Evolutionary conservation across 2,888 invertebrate species (phyloP).

Genomic region (Troglohyphantes excavatus): DNA sequence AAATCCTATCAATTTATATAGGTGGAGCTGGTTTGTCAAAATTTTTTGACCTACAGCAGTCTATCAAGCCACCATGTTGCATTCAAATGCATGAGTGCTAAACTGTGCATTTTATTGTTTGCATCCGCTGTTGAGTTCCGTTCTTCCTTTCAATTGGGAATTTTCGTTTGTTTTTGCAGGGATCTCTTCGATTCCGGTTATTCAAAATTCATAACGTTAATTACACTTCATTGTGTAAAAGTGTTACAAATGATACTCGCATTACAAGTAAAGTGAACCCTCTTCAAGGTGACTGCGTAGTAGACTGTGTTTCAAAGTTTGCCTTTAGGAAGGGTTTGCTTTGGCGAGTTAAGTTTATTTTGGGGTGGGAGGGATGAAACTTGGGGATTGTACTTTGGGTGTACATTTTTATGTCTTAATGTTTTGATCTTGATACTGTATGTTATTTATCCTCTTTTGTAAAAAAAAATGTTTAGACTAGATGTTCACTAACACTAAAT

Average conservation of each 20-base stretch:
- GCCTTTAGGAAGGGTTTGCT: not conserved
- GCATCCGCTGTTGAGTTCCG: constrained; percentile 6
- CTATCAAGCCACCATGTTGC: constrained; percentile 39
- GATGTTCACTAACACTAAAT: constrained; percentile 22
- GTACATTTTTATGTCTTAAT: constrained; percentile 16
- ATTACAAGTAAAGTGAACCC: constrained; percentile 32
- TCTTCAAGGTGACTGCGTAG: not conserved
- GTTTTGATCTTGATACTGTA: constrained; percentile 9
- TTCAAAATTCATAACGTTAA: not conserved
- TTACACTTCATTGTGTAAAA: constrained; percentile 53
- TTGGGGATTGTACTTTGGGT: not conserved
- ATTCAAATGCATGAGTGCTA: not conserved
- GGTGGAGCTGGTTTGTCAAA: not conserved
- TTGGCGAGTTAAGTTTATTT: not conserved
- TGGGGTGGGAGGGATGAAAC: not conserved
- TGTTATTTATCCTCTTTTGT: not conserved
- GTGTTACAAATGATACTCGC: constrained; percentile 19
- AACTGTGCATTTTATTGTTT: constrained; percentile 10
- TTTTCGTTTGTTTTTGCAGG: constrained; percentile 3
- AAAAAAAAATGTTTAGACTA: not conserved
- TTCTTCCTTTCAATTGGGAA: constrained; percentile 1
- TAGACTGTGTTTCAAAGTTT: not conserved
- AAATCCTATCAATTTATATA: not conserved
- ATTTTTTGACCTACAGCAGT: constrained; percentile 17
- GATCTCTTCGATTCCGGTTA: not conserved